A percentile compares a stretch with the other conserved stretches of the same genome.
phyloP scores from a whole-genome alignment of 2,797 vertebrate species.

The Phalloptychus januarius region DNA sequence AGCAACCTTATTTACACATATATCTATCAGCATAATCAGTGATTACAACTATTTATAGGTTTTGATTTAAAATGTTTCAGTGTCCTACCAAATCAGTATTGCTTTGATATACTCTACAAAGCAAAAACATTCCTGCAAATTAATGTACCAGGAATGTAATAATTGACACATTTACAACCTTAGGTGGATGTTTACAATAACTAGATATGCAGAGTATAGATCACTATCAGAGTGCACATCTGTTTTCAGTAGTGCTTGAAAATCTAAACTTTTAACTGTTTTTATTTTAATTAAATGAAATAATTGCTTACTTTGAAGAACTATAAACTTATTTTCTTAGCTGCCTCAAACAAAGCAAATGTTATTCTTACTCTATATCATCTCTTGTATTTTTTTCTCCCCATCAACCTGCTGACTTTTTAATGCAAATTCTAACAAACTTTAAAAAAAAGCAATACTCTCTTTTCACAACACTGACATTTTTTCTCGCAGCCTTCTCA shows the following conservation, averaged over 20 bases:
- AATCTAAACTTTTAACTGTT: background rate
- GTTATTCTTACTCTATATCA: background rate
- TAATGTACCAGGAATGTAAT: slow-evolving; percentile 23
- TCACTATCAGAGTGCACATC: slow-evolving; percentile 23
- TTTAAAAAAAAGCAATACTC: background rate
- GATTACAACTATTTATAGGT: slow-evolving; percentile 3
- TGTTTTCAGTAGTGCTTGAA: background rate
- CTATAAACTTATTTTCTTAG: background rate
- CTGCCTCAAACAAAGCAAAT: background rate
- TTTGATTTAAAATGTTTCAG: slow-evolving; percentile 15
- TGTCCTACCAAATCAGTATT: slow-evolving; percentile 11
- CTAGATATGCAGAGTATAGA: slow-evolving; percentile 40
- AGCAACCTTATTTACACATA: slow-evolving; percentile 2
- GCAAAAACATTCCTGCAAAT: slow-evolving; percentile 23
- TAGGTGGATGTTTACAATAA: slow-evolving; percentile 30
- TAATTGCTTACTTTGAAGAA: too few species aligned
- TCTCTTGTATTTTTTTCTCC: background rate
- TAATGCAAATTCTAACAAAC: background rate
- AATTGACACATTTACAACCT: slow-evolving; percentile 13
- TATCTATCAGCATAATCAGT: slow-evolving; percentile 6
- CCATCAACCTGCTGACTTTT: background rate
- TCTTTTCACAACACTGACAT: background rate
- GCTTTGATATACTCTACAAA: slow-evolving; percentile 32
- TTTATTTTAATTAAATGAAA: background rate
- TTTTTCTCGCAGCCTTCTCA: background rate